Evolutionary conservation across 64 coral and sea anemone species (phyloP).

Genomic region (Stylophora pistillata): DNA sequence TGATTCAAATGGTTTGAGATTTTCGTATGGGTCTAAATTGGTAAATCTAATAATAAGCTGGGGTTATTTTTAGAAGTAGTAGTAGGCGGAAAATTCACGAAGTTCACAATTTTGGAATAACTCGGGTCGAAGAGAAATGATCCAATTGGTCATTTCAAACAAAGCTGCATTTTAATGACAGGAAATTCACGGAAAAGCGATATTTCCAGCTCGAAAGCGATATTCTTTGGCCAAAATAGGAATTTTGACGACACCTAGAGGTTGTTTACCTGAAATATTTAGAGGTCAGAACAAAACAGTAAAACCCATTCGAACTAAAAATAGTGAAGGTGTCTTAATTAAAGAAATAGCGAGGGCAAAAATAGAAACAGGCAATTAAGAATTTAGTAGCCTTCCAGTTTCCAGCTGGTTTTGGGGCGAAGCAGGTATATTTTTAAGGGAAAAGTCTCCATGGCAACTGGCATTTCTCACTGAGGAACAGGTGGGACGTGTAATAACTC

Average conservation of each 20-base stretch:
- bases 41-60: background rate
- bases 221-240: background rate
- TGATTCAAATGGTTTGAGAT: background rate
- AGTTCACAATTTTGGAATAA: background rate
- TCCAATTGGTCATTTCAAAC: background rate
- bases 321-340: conserved; percentile 21
- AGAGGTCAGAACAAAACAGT: background rate
- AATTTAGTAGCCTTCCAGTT: conserved; percentile 9
- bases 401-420: conserved; percentile 44
- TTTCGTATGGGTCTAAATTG: background rate
- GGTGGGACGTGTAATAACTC: conserved; percentile 2
- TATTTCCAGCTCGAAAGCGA: background rate
- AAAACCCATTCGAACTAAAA: conserved; percentile 8
- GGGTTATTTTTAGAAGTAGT: background rate
- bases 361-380: conserved; percentile 36
- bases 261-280: conserved; percentile 8
- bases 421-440: conserved; percentile 34
- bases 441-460: conserved; percentile 14
- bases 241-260: background rate
- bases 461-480: background rate
- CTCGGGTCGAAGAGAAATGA: background rate
- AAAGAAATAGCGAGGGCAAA: conserved; percentile 17
- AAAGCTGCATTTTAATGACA: background rate
- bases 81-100: background rate
- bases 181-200: background rate